Evolutionary conservation across 2,797 vertebrate genomes (phyloP).

Genomic region (Anguilla megastoma): DNA sequence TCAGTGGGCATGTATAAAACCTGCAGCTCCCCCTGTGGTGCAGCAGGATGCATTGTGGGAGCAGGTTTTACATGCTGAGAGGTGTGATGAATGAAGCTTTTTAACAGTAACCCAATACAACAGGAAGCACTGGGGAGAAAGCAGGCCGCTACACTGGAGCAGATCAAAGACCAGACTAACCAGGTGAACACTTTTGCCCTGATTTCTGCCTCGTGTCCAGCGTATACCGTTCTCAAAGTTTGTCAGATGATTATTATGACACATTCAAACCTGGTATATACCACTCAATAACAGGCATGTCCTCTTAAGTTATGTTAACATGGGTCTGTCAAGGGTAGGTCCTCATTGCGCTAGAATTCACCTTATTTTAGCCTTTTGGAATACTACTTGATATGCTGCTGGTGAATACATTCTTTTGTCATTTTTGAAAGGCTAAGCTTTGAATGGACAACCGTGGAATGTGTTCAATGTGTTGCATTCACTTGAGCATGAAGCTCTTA

Average conservation of each 20-base stretch:
- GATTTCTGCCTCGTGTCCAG: not conserved
- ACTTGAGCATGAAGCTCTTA: not conserved
- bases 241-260: not conserved
- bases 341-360: not conserved
- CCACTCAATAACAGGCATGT: not conserved
- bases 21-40: not conserved
- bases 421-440: not conserved
- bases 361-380: not conserved
- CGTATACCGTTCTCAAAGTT: not conserved
- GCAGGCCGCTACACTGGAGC: conserved; percentile 80
- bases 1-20: not conserved
- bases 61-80: not conserved
- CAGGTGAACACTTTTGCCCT: conserved; percentile 40
- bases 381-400: not conserved
- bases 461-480: not conserved
- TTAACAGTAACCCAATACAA: conserved; percentile 69
- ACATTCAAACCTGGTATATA: not conserved
- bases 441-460: not conserved
- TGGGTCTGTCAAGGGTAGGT: not conserved
- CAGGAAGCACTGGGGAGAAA: conserved; percentile 85
- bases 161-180: conserved; percentile 70
- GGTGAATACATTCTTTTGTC: not conserved
- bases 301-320: not conserved
- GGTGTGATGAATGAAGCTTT: conserved; percentile 65
- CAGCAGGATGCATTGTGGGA: not conserved